Base-by-base conservation (phyloP, 2,888 invertebrate species). In the Hylaea fasciaria region DNA sequence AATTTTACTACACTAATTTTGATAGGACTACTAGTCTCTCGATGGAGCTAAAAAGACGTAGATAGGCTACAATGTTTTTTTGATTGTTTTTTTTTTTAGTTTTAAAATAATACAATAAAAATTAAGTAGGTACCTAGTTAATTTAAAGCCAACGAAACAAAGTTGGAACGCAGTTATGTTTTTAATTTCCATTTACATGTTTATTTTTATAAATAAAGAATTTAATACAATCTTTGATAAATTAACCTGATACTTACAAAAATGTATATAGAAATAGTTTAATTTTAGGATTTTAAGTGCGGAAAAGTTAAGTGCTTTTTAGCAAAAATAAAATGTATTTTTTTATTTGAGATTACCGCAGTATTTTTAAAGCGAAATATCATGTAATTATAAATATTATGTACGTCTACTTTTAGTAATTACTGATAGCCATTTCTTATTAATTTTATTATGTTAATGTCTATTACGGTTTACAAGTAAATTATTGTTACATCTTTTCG, bases 401-500 rank as follows among this genome's bases (percentile, higher is more conserved):
- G 32, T 32, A 32, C 32, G 59, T 57, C 51, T 56, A 55, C 22
- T 59, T 52, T 54, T 40, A 49, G 39, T 52, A 16, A 57, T 49
- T 50, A 52, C 56, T 56, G 51, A 60, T 89, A 87, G 82, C 82
- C 80, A 77, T 83, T 83, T 81, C 61, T 62, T 57, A 62, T 62
- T 62, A 62, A 48, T 62, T 57, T 57, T 57, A 56, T 74, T 74
- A 60, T 64, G 62, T 81, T 83, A 84, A 84, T 82, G 83, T 89
- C 85, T 80, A 83, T 86, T 22, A 82, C 78, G 74, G 75, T 81
- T 82, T 81, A 74, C 77, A 80, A 87, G 81, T 89, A 90, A 91
- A 88, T 91, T 90, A 91, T 91, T 91, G 91, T 91, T 91, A 89
- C 78, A 80, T 77, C 79, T 80, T 70, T 88, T 85, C 83, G 79